These are phyloP conservation scores for Tamandua tetradactyla DNA, from an alignment of 2,797 vertebrate species.

Conservation along the genomic window DNA sequence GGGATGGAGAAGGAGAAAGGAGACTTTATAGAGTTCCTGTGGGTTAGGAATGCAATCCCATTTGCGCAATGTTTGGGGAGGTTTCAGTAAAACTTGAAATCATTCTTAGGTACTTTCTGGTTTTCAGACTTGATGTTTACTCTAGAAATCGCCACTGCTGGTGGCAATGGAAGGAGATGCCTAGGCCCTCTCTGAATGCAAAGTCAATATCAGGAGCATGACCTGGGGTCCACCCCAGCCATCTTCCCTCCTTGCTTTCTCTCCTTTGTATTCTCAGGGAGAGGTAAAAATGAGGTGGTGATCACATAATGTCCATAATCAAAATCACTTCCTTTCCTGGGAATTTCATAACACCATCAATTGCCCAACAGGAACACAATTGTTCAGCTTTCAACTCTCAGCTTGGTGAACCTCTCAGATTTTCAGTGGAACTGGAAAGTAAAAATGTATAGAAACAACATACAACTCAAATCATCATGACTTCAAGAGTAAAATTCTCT, in stretches of 20 bases:
- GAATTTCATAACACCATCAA: background rate
- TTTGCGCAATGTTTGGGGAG: background rate
- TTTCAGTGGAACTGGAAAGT: background rate
- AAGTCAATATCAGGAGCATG: background rate
- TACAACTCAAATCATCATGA: background rate
- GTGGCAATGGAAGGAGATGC: background rate
- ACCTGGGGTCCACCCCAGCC: background rate
- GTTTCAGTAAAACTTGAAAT: background rate
- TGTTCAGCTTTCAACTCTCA: background rate
- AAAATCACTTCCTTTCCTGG: background rate
- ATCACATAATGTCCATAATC: background rate
- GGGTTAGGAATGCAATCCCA: background rate
- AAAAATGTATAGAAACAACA: background rate
- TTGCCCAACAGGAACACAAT: background rate
- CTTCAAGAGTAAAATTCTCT: background rate
- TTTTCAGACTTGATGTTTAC: background rate
- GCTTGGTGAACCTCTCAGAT: background rate
- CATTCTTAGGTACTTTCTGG: background rate
- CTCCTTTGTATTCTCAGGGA: background rate
- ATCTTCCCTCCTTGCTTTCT: background rate
- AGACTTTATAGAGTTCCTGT: background rate
- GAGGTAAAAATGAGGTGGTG: background rate
- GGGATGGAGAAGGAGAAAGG: background rate
- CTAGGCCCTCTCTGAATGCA: background rate
- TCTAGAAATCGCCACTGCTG: background rate